Conservation (phyloP, 2,113 vertebrate species). For the Theropithecus gelada region DNA sequence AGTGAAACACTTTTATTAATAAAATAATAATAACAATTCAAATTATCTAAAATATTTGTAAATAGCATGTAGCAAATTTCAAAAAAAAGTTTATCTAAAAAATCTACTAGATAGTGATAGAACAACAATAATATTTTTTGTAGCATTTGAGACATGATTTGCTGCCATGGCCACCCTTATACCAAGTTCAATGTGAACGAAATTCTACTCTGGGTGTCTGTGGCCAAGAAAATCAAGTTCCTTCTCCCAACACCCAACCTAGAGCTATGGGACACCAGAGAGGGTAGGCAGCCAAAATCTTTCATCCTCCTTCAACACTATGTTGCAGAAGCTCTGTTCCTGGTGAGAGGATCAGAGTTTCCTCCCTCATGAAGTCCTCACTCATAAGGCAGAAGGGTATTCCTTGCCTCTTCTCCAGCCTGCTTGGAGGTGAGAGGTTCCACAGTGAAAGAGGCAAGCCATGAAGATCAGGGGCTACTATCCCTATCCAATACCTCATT, state of each 20-base stretch:
- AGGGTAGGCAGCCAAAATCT: background rate
- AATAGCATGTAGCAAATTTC: background rate
- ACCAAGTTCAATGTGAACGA: background rate
- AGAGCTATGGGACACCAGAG: background rate
- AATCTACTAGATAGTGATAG: background rate
- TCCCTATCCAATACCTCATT: fast-evolving
- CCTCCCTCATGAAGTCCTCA: fast-evolving
- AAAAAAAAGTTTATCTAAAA: background rate
- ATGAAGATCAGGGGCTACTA: background rate
- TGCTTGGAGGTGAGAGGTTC: background rate
- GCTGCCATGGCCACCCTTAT: fast-evolving
- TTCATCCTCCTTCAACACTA: background rate
- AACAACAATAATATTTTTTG: background rate
- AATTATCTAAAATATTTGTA: background rate
- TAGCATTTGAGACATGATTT: background rate
- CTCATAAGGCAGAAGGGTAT: background rate
- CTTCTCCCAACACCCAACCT: background rate
- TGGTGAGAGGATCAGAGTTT: background rate
- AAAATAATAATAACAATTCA: background rate
- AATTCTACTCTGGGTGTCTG: background rate
- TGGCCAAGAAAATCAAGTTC: fast-evolving
- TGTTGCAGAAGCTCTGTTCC: background rate
- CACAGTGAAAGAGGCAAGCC: background rate
- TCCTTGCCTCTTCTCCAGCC: background rate
- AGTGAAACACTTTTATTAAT: background rate